These are phyloP conservation scores for Etheostoma perlongum DNA, from an alignment of 2,797 vertebrate genomes.

Conservation along the genomic window DNA sequence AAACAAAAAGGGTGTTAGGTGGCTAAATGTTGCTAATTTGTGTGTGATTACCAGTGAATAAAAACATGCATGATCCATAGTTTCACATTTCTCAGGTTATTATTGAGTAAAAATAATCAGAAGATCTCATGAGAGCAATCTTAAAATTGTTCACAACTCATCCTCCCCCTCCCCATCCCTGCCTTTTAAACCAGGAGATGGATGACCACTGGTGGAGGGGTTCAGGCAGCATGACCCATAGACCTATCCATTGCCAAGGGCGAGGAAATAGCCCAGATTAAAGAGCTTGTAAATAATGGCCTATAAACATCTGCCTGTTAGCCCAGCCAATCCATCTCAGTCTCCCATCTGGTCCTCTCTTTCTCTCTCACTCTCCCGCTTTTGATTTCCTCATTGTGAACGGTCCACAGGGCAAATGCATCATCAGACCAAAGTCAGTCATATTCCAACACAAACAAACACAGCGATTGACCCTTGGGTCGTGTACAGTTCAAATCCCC, in stretches of 20 bases:
- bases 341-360: constrained; percentile 77
- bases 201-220: constrained; percentile 75
- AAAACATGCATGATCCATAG: neutral
- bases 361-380: constrained; percentile 58
- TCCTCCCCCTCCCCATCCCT: constrained; percentile 17
- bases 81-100: neutral
- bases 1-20: neutral
- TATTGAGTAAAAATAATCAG: neutral
- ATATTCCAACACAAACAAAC: constrained; percentile 82
- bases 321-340: constrained; percentile 71
- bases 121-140: constrained; percentile 15
- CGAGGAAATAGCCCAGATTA: constrained; percentile 85
- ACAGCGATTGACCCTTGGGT: constrained; percentile 69
- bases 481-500: constrained; percentile 73
- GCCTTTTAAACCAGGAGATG: constrained; percentile 76
- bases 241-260: constrained; percentile 85
- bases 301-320: constrained; percentile 85
- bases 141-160: constrained; percentile 21
- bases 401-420: constrained; percentile 79
- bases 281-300: constrained; percentile 85
- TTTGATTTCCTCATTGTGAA: constrained; percentile 69
- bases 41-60: neutral
- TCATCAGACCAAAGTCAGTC: constrained; percentile 79
- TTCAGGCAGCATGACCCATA: constrained; percentile 78
- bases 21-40: neutral